phyloP scores from a whole-genome alignment of 1,140 invertebrate species.

The Solenopsis invicta region DNA sequence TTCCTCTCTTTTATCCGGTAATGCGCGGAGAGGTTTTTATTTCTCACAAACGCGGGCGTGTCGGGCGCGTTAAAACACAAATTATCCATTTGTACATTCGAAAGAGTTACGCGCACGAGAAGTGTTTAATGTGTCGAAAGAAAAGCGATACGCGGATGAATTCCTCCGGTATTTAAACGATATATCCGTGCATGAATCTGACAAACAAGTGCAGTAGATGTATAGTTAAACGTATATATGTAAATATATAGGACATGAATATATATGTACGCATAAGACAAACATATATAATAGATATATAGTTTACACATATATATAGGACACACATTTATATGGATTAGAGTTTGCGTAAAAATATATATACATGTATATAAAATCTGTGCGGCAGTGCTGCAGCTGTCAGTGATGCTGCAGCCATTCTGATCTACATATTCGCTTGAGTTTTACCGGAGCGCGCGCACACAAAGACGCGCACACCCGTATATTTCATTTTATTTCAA shows the following conservation, averaged over 20 bases:
- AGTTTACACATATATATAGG: too few species aligned
- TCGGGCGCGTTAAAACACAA: constrained; percentile 17
- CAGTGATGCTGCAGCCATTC: constrained; percentile 28
- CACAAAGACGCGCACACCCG: background rate
- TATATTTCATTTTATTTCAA: constrained; percentile 24
- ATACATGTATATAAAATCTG: background rate
- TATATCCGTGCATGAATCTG: constrained; percentile 21
- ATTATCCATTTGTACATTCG: background rate
- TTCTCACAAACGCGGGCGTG: background rate
- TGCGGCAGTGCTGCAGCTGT: constrained; percentile 19
- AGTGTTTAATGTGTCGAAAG: constrained; percentile 58
- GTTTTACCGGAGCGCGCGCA: constrained; percentile 20
- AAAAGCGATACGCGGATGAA: constrained; percentile 51
- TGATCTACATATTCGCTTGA: constrained; percentile 18
- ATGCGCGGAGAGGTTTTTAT: background rate
- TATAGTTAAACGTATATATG: background rate
- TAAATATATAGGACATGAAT: background rate
- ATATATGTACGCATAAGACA: background rate
- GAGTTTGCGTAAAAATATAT: background rate
- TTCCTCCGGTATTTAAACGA: constrained; percentile 32
- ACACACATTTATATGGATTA: too few species aligned
- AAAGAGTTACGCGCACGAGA: background rate
- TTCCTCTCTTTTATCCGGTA: background rate
- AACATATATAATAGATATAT: too few species aligned
- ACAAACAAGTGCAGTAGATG: constrained; percentile 18